Conservation (phyloP, 2,888 invertebrate species). For the Nephrotoma guestfalica region DNA sequence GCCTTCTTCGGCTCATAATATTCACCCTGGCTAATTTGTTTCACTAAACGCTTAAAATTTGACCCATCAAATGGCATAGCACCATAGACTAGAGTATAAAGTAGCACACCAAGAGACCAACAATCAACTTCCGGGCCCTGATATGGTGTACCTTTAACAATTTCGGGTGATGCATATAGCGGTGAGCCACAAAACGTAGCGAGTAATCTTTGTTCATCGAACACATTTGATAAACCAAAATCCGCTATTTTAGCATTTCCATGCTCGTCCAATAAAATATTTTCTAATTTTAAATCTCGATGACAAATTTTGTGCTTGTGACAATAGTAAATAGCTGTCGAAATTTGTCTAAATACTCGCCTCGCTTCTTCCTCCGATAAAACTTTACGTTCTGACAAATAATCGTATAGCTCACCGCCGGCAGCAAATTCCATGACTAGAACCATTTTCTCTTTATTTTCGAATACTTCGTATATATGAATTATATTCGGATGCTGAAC, state of each 20-base stretch:
- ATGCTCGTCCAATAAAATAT: slow-evolving; percentile 81
- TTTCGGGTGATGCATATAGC: slow-evolving; percentile 93
- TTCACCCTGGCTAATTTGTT: slow-evolving; percentile 93
- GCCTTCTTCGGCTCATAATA: slow-evolving; percentile 93
- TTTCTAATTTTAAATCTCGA: slow-evolving; percentile 89
- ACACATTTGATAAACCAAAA: slow-evolving; percentile 96
- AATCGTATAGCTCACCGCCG: slow-evolving; percentile 96
- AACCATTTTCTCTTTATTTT: slow-evolving; percentile 98
- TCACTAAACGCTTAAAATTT: slow-evolving; percentile 91
- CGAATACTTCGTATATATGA: slow-evolving; percentile 99
- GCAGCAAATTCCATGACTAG: slow-evolving; percentile 99
- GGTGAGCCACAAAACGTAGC: slow-evolving; percentile 95
- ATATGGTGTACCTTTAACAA: slow-evolving; percentile 92
- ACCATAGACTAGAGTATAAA: slow-evolving; percentile 96
- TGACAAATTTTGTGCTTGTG: slow-evolving; percentile 98
- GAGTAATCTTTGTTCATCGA: slow-evolving; percentile 70
- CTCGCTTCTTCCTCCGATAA: slow-evolving; percentile 84
- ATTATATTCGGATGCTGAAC: slow-evolving; percentile 98
- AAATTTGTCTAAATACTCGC: slow-evolving; percentile 89
- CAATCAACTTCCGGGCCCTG: slow-evolving; percentile 93
- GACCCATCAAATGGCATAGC: slow-evolving; percentile 99
- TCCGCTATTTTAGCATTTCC: slow-evolving; percentile 98
- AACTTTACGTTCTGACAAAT: slow-evolving; percentile 82
- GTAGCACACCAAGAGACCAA: slow-evolving; percentile 90
- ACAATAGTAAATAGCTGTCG: slow-evolving; percentile 93